Conservation (phyloP, 53 echinoderm and acorn worm genomes). For the Patiria pectinifera region DNA sequence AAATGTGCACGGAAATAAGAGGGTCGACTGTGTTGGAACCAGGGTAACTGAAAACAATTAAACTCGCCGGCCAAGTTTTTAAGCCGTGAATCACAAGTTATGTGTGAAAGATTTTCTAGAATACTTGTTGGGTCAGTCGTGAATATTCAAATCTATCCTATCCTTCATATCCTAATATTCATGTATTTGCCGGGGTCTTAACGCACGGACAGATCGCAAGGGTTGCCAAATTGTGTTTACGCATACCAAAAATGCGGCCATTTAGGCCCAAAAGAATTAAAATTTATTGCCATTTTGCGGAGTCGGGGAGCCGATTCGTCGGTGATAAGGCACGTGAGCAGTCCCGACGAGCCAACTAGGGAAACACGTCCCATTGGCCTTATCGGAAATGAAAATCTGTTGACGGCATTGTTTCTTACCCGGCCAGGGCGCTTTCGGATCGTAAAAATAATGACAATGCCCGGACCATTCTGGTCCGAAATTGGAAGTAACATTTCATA, state of each 20-base stretch:
- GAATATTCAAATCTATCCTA: not conserved
- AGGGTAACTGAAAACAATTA: too few relatives aligned
- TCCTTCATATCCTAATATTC: not conserved
- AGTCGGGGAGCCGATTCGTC: not conserved
- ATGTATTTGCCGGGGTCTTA: not conserved
- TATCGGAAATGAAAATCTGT: constrained; percentile 1
- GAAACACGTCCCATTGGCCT: not conserved
- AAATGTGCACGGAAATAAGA: too few relatives aligned
- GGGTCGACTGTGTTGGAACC: too few relatives aligned
- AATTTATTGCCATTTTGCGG: constrained; percentile 41
- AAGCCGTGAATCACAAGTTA: too few relatives aligned
- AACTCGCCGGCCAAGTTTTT: too few relatives aligned
- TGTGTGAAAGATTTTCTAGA: not conserved
- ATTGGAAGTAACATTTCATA: not conserved
- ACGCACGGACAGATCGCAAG: constrained; percentile 1
- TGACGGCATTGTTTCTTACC: not conserved
- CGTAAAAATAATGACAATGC: not conserved
- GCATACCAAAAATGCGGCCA: constrained; percentile 20
- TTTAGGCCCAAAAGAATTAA: constrained; percentile 23
- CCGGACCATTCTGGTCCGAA: not conserved
- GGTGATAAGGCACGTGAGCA: constrained; percentile 31
- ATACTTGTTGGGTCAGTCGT: not conserved
- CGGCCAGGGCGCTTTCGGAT: not conserved
- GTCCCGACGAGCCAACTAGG: not conserved
- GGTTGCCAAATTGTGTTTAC: constrained; percentile 8